Evolutionary conservation across 2,888 invertebrate species (phyloP).

Genomic region (Cerceris rybyensis): DNA sequence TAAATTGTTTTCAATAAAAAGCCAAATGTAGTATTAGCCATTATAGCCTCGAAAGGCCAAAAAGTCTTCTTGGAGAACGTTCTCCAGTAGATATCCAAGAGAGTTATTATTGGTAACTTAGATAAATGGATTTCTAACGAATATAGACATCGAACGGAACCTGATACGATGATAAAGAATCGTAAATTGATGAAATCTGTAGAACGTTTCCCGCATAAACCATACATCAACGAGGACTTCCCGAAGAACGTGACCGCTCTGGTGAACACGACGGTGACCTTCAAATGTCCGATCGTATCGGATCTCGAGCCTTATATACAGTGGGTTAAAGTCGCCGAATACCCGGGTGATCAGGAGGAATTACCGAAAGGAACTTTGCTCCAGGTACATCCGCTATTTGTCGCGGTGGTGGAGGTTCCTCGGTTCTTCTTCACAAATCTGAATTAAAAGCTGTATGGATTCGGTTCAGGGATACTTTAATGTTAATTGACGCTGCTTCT

Average conservation of each 20-base stretch:
- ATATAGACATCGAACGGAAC: background rate
- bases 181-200: constrained; percentile 29
- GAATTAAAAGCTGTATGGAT: background rate
- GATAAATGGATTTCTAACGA: background rate
- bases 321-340: constrained; percentile 87
- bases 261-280: constrained; percentile 87
- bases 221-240: constrained; percentile 91
- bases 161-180: background rate
- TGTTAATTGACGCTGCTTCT: background rate
- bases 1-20: too few species aligned
- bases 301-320: constrained; percentile 92
- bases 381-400: constrained; percentile 78
- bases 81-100: too few species aligned
- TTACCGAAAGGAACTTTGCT: constrained; percentile 80
- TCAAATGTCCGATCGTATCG: constrained; percentile 90
- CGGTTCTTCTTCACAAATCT: constrained; percentile 8
- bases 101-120: too few species aligned
- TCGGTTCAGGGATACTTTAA: too few species aligned
- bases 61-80: too few species aligned
- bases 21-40: too few species aligned
- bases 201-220: constrained; percentile 93
- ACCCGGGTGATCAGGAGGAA: constrained; percentile 74
- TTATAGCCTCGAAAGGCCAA: too few species aligned
- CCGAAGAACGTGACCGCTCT: constrained; percentile 91
- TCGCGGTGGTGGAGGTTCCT: constrained; percentile 68